Base-by-base conservation (phyloP, 2,888 invertebrate species). In the Catocala nupta region DNA sequence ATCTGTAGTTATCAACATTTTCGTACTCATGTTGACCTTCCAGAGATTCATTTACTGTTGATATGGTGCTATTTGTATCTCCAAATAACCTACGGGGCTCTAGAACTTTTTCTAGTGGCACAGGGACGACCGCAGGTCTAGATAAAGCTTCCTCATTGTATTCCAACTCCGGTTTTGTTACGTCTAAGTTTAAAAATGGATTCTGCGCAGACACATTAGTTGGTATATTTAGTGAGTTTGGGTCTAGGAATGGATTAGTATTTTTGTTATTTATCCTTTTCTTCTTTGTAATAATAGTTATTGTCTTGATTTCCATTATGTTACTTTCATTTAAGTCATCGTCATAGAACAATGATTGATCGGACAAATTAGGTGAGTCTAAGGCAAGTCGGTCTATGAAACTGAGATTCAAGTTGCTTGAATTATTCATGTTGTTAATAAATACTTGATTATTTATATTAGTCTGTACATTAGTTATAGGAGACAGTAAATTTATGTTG, bases 271-370 rank as follows among this genome's bases (percentile, higher is more conserved):
- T 78, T 3, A 89, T 68, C 13, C 84, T 71, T 70, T 91, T 92
- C 75, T 91, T 93, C 63, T 92, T 94, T 0, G 93, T 93, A 13
- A 94, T 90, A 10, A 93, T 91, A 50, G 93, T 94, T 2, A 94
- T 94, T 0, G 94, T 93, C 86, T 94, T 94, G 2, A 94, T 94
- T 71, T 94, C 94, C 94, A 94, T 94, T 25, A 94, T 94, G 66
- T 94, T 94, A 61, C 94, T 94, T 79, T 94, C 94, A 70, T 94
- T 94, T 49, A 94, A 82, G 77, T 94, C 94, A 73, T 94, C 94
- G 61, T 94, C 94, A 1, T 92, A 82, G 65, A 87, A 92, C 12
- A 94, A 70, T 0, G 93, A 93, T 71, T 90, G 90, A 36, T 92
- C 91, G 0, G 93, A 90, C 1, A 80, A 52, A 55, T 84, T 87